Conservation (phyloP, 2,113 vertebrate species). For the Oncorhynchus mykiss region DNA sequence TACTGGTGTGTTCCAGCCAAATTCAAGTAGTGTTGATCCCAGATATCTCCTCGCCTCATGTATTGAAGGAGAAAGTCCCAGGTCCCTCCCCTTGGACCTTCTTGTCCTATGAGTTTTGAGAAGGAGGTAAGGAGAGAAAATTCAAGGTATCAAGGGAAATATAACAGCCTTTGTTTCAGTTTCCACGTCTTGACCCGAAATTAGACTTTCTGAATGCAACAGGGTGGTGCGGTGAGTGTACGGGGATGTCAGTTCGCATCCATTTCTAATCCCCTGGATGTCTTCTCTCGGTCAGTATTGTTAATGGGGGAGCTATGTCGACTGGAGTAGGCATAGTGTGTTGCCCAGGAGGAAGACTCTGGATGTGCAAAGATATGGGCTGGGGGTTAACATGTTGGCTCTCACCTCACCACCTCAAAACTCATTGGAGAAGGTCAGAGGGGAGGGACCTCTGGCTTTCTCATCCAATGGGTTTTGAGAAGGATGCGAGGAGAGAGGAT, state of each 20-base stretch:
- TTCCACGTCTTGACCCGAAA: constrained; percentile 28
- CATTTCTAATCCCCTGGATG: constrained; percentile 39
- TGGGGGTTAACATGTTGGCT: constrained; percentile 45
- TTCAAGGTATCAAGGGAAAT: no score
- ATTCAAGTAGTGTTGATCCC: no score
- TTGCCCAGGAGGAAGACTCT: constrained; percentile 49
- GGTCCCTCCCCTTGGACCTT: not conserved
- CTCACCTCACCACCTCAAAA: not conserved
- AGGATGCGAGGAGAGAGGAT: no score
- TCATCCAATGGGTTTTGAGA: no score
- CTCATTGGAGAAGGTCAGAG: no score
- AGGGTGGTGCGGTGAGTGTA: constrained; percentile 47
- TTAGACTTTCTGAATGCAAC: constrained; percentile 58
- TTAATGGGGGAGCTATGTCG: constrained; percentile 31
- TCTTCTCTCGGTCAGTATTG: constrained; percentile 51
- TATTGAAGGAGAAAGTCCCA: not conserved
- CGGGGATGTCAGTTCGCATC: constrained; percentile 56
- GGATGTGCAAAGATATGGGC: constrained; percentile 41
- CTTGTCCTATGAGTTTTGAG: no score
- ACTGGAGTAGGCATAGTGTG: constrained; percentile 40
- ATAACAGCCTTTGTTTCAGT: not conserved
- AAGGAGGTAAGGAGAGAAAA: no score
- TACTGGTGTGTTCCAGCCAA: no score
- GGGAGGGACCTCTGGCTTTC: no score
- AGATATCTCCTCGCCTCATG: no score